Base-by-base conservation (phyloP, 2,797 vertebrate species). In the Choloepus didactylus region DNA sequence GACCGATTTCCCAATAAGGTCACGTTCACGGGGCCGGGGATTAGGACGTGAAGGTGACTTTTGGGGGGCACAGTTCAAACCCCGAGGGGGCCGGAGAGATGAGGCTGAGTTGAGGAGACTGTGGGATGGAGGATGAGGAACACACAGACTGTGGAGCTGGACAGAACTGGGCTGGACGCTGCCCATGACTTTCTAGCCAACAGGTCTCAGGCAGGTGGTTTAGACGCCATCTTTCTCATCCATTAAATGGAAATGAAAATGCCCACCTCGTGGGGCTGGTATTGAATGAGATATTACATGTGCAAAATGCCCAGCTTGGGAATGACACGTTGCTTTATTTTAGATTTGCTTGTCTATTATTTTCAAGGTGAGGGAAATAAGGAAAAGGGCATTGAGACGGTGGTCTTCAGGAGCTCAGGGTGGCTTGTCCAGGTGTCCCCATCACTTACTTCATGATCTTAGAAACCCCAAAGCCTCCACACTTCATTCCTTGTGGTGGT, bases 281-380 rank as follows among this genome's bases (percentile, higher is more conserved):
- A 35, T 23, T 2, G 10, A 31, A 5, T 15, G 60, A 62, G 49
- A 21, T 2, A 12, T 2, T 6, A 6, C 46, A 4, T n/a, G 19
- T 3, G 15, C 35, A 9, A 41, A 56, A 29, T 23, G 12, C 27
- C 46, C 72, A 0, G 3, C 46, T 54, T n/a, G 3, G 27, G n/a
- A 70, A 35, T 1, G 19, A 25, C 21, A 3, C 1, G 0, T 10
- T 59, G 15, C 12, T 46, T 46, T 19, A 35, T 18, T 0, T 3
- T 25, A 66, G 41, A 25, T 29, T 76, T 27, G n/a, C 69, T 51
- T 12, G 1, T 41, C 56, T 73, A 10, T 41, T 25, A 56, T n/a
- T 44, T 59, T 67, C n/a, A 67, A 19, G 5, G n/a, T 27, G 56
- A 27, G 25, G 49, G 11, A 59, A 49, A 67, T 18, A 35, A 67